A percentile compares a stretch with the other conserved stretches of the same genome.
phyloP scores from a whole-genome alignment of 2,888 invertebrate species.

The Helicoverpa assulta region DNA sequence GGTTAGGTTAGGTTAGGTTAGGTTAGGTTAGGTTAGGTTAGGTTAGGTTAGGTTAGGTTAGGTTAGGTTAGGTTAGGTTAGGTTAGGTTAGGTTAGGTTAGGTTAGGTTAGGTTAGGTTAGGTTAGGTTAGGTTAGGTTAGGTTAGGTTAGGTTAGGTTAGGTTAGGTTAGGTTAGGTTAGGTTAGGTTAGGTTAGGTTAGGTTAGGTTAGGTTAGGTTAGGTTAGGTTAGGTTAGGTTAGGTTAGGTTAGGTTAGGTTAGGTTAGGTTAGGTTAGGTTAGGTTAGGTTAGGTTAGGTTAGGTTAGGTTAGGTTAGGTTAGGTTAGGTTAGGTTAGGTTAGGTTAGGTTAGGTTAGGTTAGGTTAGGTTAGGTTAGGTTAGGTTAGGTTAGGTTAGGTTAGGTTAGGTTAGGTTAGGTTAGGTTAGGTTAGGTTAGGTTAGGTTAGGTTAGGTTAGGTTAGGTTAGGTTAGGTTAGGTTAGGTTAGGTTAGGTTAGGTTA shows the following conservation, averaged over 20 bases:
- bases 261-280: conserved; percentile 55
- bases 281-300: conserved; percentile 41
- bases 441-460: conserved; percentile 59
- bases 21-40: too few relatives aligned
- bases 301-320: conserved; percentile 44
- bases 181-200: conserved; percentile 20
- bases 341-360: conserved; percentile 44
- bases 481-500: conserved; percentile 61
- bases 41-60: too few relatives aligned
- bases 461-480: conserved; percentile 55
- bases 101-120: conserved; percentile 11
- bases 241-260: conserved; percentile 40
- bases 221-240: conserved; percentile 21
- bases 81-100: conserved; percentile 30
- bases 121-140: conserved; percentile 20
- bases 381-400: conserved; percentile 48
- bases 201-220: conserved; percentile 20
- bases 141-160: conserved; percentile 20
- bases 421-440: conserved; percentile 53
- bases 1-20: too few relatives aligned
- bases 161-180: conserved; percentile 20
- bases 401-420: conserved; percentile 47
- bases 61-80: conserved; percentile 38
- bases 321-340: conserved; percentile 42
- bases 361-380: conserved; percentile 44